Evolutionary conservation across 2,888 invertebrate genomes (phyloP).

Genomic region (Girardia tigrina): DNA sequence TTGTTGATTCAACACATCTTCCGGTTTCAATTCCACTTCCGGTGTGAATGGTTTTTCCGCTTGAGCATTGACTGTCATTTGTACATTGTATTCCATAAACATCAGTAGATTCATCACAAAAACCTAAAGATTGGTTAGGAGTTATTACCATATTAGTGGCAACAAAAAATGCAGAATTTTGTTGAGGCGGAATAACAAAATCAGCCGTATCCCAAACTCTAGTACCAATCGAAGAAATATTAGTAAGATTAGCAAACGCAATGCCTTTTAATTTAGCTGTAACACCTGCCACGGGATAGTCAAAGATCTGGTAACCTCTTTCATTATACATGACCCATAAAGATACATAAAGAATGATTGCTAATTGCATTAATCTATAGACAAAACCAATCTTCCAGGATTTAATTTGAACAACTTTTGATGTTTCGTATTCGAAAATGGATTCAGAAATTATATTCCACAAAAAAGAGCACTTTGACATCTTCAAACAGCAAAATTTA

Average conservation of each 20-base stretch:
- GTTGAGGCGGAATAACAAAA: slow-evolving; percentile 37
- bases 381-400: slow-evolving; percentile 51
- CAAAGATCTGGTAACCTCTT: slow-evolving; percentile 53
- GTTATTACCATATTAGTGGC: slow-evolving; percentile 37
- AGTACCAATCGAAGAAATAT: slow-evolving; percentile 34
- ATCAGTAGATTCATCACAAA: slow-evolving; percentile 26
- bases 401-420: slow-evolving; percentile 51
- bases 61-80: slow-evolving; percentile 32
- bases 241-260: slow-evolving; percentile 34
- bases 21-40: slow-evolving; percentile 34
- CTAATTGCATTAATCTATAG: slow-evolving; percentile 50
- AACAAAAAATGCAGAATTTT: slow-evolving; percentile 37
- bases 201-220: slow-evolving; percentile 37
- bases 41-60: not conserved
- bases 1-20: slow-evolving; percentile 26
- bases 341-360: slow-evolving; percentile 51
- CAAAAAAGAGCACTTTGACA: not conserved
- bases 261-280: slow-evolving; percentile 53
- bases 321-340: slow-evolving; percentile 52
- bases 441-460: slow-evolving; percentile 7
- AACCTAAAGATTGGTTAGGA: slow-evolving; percentile 34
- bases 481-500: no score
- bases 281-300: slow-evolving; percentile 49
- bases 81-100: slow-evolving; percentile 15
- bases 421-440: slow-evolving; percentile 50